These are phyloP conservation scores for Xanthia togata DNA, from an alignment of 2,888 invertebrate species.

Conservation along the genomic window DNA sequence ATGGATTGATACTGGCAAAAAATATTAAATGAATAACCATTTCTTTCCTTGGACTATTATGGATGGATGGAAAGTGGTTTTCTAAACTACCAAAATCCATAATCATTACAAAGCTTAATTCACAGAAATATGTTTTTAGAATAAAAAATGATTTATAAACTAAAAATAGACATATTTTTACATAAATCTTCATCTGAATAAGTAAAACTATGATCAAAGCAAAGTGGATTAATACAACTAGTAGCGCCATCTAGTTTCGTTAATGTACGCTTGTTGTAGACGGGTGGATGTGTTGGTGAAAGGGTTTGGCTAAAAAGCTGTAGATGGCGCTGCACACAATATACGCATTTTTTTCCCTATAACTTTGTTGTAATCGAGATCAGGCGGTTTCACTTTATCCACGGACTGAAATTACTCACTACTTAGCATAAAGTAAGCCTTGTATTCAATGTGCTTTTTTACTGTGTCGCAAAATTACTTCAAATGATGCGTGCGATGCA, in stretches of 20 bases:
- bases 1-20: background rate
- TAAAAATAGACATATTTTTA: background rate
- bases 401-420: conserved; percentile 1
- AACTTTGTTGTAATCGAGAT: background rate
- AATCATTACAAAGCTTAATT: background rate
- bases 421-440: background rate
- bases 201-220: conserved; percentile 17
- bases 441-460: background rate
- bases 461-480: background rate
- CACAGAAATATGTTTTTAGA: background rate
- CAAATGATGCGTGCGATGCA: background rate
- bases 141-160: background rate
- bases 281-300: background rate
- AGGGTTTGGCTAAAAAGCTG: background rate
- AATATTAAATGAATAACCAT: background rate
- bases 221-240: background rate
- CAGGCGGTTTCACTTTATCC: background rate
- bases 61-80: background rate
- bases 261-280: background rate
- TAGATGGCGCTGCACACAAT: conserved; percentile 48
- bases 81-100: background rate
- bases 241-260: conserved; percentile 40
- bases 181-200: conserved; percentile 24
- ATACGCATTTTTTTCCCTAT: background rate
- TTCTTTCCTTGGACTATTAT: background rate